Base-by-base conservation (phyloP, 53 echinoderm and acorn worm genomes). In the Astropecten irregularis region DNA sequence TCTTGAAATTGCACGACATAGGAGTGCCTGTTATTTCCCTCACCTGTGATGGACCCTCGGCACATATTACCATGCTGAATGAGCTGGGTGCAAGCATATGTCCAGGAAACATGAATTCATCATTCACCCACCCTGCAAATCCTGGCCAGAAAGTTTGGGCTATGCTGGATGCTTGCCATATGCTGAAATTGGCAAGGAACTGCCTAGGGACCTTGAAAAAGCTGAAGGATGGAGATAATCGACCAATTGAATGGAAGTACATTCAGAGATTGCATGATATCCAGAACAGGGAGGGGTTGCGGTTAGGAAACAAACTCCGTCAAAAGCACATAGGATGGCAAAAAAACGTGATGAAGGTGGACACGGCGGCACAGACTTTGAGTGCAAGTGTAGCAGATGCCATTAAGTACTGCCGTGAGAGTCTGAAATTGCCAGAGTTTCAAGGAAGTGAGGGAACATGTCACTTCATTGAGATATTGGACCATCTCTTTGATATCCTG, bases 311-410 rank as follows among this genome's bases (percentile, higher is more conserved):
- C 46, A 84, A 77, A 22, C 77, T 91, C 30, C 29, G 76, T 2
- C 40, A 49, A 30, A 49, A 67, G 11, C 92, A 91, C 22, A 77
- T 91, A 4, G 28, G 70, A 34, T 91, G 92, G 92, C 13, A 71
- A 32, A 69, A 69, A 9, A 86, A 88, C n/a, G 88, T 88, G 33
- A 92, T 92, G 88, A 92, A 92, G 30, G 88, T 92, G 0, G 70
- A 83, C 22, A 50, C 87, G 9, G 92, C 84, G 3, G 88, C 81
- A 28, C 84, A 91, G 23, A 70, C 81, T 15, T 28, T 91, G 2
- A 91, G 92, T 47, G 28, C 69, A 16, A 88, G 88, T 65, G 92
- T 91, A 4, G 84, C 88, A 51, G 92, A 91, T 71, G 92, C 92
- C 1, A 28, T 91, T 4, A 88, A 91, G 20, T 84, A 65, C 54